Conservation (phyloP, 2,888 invertebrate genomes). For the Eledone cirrhosa region DNA sequence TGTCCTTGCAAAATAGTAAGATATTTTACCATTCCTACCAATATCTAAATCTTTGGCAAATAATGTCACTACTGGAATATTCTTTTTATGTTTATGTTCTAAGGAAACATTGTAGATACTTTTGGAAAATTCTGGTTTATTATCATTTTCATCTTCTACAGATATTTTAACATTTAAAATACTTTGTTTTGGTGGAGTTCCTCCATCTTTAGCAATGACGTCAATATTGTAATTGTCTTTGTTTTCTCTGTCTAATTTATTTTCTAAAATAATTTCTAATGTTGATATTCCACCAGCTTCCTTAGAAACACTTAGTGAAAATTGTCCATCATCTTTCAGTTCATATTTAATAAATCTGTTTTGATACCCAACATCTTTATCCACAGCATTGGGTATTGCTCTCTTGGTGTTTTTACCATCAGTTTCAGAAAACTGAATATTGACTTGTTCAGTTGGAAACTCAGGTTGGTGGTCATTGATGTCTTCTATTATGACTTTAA, state of each 20-base stretch:
- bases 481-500: constrained; percentile 33
- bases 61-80: not conserved
- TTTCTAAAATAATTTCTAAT: not conserved
- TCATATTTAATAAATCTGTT: not conserved
- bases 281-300: constrained; percentile 1
- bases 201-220: constrained; percentile 32
- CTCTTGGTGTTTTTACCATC: constrained; percentile 10
- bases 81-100: too few species aligned
- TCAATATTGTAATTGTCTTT: constrained; percentile 1
- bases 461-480: constrained; percentile 35
- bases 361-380: not conserved
- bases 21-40: constrained; percentile 1
- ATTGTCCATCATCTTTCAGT: not conserved
- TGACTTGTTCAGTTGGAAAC: constrained; percentile 4
- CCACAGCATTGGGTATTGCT: not conserved
- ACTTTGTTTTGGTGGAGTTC: constrained; percentile 20
- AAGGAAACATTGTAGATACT: constrained; percentile 5
- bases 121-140: constrained; percentile 33
- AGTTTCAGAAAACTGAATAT: constrained; percentile 30
- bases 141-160: constrained; percentile 35
- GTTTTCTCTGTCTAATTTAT: constrained; percentile 30
- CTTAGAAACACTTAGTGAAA: not conserved
- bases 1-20: not conserved
- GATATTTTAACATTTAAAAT: constrained; percentile 29
- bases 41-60: not conserved